These are phyloP conservation scores for Entosphenus tridentatus DNA, from an alignment of 2,113 vertebrate genomes.

Conservation along the genomic window DNA sequence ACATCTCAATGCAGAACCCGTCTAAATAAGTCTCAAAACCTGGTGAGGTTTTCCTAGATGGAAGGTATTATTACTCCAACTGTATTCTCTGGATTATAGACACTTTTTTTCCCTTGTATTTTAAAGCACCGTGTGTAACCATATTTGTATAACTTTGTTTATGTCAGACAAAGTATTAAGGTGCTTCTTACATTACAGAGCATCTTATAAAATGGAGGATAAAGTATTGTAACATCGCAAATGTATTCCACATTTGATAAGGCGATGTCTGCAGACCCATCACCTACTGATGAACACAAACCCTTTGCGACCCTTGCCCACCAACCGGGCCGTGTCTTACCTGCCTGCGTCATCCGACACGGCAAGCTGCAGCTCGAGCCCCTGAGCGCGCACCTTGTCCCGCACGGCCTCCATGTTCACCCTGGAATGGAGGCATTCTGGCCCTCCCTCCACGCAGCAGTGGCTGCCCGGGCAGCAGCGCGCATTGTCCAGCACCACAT, in stretches of 20 bases:
- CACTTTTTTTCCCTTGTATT: too few relatives aligned
- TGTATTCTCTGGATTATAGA: too few relatives aligned
- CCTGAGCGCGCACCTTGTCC: slow-evolving; percentile 4
- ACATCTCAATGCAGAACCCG: too few relatives aligned
- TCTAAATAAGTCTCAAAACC: too few relatives aligned
- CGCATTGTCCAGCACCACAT: slow-evolving; percentile 1
- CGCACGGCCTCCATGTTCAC: not conserved
- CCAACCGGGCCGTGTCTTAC: not conserved
- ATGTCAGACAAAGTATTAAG: not conserved
- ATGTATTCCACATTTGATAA: not conserved
- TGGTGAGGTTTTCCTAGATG: too few relatives aligned
- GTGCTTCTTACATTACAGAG: not conserved
- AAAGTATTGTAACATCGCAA: not conserved
- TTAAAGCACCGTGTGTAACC: too few relatives aligned
- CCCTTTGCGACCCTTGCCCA: too few relatives aligned
- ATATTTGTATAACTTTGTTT: not conserved
- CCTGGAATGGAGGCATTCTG: slow-evolving; percentile 5
- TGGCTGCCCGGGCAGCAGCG: slow-evolving; percentile 1
- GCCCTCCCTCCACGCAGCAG: slow-evolving; percentile 4
- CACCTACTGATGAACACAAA: too few relatives aligned
- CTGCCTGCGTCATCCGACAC: slow-evolving; percentile 4
- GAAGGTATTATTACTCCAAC: too few relatives aligned
- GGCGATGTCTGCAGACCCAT: not conserved
- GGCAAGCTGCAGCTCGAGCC: not conserved
- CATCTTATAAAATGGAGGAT: not conserved